These are phyloP conservation scores for Tichodroma muraria DNA, from an alignment of 2,113 vertebrate genomes.

Conservation along the genomic window DNA sequence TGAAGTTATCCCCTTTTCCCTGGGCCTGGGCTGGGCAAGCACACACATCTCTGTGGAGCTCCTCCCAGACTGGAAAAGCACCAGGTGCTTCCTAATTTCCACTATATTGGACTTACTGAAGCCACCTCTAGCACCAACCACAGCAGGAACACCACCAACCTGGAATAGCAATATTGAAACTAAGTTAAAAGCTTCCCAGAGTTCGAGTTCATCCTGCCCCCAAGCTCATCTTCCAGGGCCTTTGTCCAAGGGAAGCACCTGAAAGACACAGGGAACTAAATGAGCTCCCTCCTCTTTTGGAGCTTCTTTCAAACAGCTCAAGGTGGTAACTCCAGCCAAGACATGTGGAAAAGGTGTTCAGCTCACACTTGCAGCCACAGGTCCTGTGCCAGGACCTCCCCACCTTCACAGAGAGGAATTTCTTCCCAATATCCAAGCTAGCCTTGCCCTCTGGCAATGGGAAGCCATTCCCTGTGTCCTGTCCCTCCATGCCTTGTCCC, in stretches of 20 bases:
- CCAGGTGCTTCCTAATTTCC: fast-evolving
- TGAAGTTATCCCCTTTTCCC: neutral
- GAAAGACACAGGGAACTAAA: neutral
- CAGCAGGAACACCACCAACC: neutral
- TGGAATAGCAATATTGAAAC: fast-evolving
- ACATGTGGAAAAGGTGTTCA: neutral
- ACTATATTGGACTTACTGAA: neutral
- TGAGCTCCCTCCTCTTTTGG: neutral
- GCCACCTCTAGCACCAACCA: neutral
- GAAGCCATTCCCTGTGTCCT: neutral
- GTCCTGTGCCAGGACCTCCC: neutral
- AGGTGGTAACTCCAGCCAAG: fast-evolving
- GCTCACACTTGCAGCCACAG: neutral
- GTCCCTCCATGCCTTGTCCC: fast-evolving
- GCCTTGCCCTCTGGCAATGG: neutral
- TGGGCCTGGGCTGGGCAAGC: neutral
- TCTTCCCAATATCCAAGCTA: neutral
- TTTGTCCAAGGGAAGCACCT: neutral
- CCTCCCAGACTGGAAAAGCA: neutral
- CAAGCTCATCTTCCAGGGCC: neutral
- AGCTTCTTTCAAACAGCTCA: neutral
- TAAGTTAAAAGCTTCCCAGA: neutral
- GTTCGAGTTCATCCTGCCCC: neutral
- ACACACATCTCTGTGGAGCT: neutral
- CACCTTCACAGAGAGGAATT: fast-evolving